Evolutionary conservation across 2,888 invertebrate genomes (phyloP).

Genomic region (Falcaria lacertinaria): DNA sequence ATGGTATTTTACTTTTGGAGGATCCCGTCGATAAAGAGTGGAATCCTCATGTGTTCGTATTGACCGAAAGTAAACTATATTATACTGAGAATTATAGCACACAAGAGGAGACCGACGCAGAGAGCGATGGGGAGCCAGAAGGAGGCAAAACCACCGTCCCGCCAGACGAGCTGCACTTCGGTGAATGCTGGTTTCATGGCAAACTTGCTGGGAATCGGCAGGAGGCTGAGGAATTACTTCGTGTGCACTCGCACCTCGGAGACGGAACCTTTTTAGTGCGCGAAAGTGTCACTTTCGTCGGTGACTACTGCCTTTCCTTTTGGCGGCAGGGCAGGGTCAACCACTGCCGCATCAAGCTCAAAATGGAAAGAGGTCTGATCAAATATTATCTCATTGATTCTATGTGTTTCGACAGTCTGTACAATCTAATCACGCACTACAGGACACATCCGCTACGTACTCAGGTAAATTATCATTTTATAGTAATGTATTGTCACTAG

Average conservation of each 20-base stretch:
- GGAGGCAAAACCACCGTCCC: constrained; percentile 82
- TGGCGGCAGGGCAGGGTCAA: constrained; percentile 94
- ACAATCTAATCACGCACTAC: constrained; percentile 94
- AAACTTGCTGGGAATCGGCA: constrained; percentile 88
- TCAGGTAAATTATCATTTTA: no score
- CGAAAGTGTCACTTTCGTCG: constrained; percentile 96
- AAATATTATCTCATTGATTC: constrained; percentile 95
- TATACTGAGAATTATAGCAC: constrained; percentile 86
- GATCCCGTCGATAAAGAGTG: constrained; percentile 94
- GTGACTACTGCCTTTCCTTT: constrained; percentile 97
- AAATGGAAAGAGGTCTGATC: constrained; percentile 92
- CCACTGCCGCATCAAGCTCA: constrained; percentile 94
- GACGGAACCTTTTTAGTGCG: constrained; percentile 96
- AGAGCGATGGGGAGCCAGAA: constrained; percentile 81
- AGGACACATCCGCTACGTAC: constrained; percentile 91
- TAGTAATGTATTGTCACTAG: no score
- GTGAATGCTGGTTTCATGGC: constrained; percentile 97
- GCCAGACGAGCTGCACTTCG: constrained; percentile 93
- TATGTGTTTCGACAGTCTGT: constrained; percentile 93
- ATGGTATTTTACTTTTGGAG: constrained; percentile 92
- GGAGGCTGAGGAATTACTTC: constrained; percentile 89
- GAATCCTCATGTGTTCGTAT: constrained; percentile 95
- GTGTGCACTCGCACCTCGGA: constrained; percentile 88
- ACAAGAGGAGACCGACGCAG: constrained; percentile 75
- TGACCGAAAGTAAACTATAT: constrained; percentile 92